A percentile compares a stretch with the other conserved stretches of the same genome.
Conservation (phyloP, 2,113 vertebrate species). For the Rhynchomys soricoides region DNA sequence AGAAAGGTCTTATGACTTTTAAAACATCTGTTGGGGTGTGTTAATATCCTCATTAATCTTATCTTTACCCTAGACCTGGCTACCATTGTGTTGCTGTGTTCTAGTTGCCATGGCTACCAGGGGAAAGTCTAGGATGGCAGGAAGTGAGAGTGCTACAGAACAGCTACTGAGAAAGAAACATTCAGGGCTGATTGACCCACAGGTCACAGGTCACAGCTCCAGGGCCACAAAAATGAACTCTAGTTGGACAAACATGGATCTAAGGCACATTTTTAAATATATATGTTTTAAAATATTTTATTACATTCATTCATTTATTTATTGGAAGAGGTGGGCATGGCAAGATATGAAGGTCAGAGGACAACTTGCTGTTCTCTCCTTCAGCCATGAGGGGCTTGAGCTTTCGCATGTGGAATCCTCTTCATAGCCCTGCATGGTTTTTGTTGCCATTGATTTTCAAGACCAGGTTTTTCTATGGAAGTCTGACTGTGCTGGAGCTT, state of each 20-base stretch:
- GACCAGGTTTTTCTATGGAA: background rate
- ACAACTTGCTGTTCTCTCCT: background rate
- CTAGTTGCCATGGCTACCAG: background rate
- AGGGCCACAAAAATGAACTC: background rate
- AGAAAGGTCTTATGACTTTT: background rate
- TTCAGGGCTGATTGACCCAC: background rate
- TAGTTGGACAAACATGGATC: background rate
- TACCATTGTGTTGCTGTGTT: too few species aligned
- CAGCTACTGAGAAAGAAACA: background rate
- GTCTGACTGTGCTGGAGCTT: background rate
- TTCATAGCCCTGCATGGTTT: background rate
- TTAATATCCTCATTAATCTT: background rate
- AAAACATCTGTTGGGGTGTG: background rate
- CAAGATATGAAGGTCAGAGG: background rate
- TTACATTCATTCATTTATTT: background rate
- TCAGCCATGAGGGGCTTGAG: background rate
- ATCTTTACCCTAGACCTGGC: background rate
- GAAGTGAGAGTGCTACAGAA: background rate
- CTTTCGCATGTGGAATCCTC: background rate
- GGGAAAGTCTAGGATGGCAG: background rate
- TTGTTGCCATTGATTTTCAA: background rate
- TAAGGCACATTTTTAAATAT: background rate
- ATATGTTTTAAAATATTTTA: background rate
- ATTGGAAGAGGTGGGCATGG: too few species aligned
- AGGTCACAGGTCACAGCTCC: background rate